Base-by-base conservation (phyloP, 2,797 vertebrate species). In the Epinephelus awoara region DNA sequence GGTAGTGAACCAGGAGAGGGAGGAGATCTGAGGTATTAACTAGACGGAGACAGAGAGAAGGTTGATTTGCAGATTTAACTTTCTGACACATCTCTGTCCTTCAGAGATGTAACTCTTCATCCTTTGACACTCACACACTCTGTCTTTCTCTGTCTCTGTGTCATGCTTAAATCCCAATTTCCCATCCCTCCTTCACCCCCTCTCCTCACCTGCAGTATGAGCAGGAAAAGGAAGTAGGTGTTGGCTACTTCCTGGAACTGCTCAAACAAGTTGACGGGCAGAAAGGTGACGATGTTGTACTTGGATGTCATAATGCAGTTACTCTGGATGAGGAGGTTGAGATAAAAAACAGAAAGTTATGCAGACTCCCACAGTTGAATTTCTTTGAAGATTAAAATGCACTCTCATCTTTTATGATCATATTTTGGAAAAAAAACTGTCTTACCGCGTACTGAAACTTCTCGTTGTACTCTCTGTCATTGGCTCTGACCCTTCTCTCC, bases 211-310 rank as follows among this genome's bases (percentile, higher is more conserved):
- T 99, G 97, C 72, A 99, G 94, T 80, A 99, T 98, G 88, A 99
- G 97, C 80, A 99, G 96, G 93, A 99, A 98, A 76, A 99, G 96
- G 90, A 99, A 99, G 94, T 99, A 99, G 40, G 97, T 98, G 86
- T 99, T 99, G 90, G 98, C 98, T 89, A 99, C 98, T 95, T 98
- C 97, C 93, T 98, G 98, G 93, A 99, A 99, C 95, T 99, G 98
- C 94, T 99, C 97, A 52, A 99, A 98, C 88, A 99, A 95, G 93
- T 99, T 99, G 95, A 99, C 95, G 25, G 98, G 97, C 89, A 99
- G 95, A 93, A 99, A 99, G 75, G 97, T 98, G 93, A 99, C 66
- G 15, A 98, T 88, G 85, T 98, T 98, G 94, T 99, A 99, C 91
- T 98, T 99, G 71, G 97, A 99, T 82, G 98, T 99, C 94, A 97